Evolutionary conservation across 2,113 vertebrate species (phyloP).

Genomic region (Rostratula benghalensis): DNA sequence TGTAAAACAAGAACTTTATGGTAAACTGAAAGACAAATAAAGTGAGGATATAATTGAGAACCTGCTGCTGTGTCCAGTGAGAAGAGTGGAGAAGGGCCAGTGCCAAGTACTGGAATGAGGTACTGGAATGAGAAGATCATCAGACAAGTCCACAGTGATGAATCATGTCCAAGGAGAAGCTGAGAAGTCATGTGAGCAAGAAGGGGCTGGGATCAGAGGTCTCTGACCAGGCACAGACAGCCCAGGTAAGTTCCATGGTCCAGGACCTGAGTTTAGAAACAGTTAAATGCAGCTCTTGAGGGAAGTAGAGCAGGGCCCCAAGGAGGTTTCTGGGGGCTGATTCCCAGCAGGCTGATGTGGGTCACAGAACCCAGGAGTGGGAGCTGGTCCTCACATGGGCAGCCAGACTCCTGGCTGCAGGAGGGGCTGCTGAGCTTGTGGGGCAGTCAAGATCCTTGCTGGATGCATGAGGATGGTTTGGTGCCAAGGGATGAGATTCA

Average conservation of each 20-base stretch:
- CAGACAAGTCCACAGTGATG: rapidly evolving
- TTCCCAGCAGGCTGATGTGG: not conserved
- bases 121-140: too few species aligned
- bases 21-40: not conserved
- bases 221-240: not conserved
- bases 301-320: not conserved
- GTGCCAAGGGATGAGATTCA: not conserved
- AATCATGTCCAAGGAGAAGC: not conserved
- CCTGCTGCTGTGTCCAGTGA: not conserved
- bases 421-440: not conserved
- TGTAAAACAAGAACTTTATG: not conserved
- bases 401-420: not conserved
- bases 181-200: not conserved
- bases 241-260: not conserved
- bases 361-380: not conserved
- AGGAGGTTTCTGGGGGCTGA: not conserved
- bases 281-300: not conserved
- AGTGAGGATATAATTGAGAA: not conserved
- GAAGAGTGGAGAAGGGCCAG: not conserved
- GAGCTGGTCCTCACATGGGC: not conserved
- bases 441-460: not conserved
- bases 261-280: not conserved
- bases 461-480: not conserved
- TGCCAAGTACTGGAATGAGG: not conserved
- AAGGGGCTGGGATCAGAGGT: not conserved